Conservation (phyloP, 2,113 vertebrate species). For the Petaurus breviceps region DNA sequence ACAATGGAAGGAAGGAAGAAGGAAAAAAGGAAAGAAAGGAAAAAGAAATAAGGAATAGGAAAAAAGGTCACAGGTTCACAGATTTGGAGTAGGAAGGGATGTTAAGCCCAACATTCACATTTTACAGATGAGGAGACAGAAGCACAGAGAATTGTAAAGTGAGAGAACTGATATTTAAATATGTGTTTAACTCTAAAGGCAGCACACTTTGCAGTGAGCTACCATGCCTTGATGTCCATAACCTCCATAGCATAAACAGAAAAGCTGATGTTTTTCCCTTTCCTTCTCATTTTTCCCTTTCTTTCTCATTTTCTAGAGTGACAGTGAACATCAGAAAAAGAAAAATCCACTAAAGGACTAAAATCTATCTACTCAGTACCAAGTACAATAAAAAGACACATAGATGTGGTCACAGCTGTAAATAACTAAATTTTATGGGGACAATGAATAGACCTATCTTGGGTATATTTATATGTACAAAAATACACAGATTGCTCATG, state of each 20-base stretch:
- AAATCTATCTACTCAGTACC: background rate
- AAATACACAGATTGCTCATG: background rate
- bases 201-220: background rate
- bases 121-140: background rate
- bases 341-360: background rate
- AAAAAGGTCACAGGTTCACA: background rate
- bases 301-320: background rate
- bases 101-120: background rate
- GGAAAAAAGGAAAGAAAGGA: rapidly evolving
- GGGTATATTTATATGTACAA: background rate
- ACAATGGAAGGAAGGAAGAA: no score
- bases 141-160: background rate
- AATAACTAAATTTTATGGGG: background rate
- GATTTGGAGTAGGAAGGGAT: background rate
- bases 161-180: background rate
- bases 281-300: background rate
- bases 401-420: no score
- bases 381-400: no score
- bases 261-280: background rate
- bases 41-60: no score
- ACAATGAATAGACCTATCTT: background rate
- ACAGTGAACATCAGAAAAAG: background rate
- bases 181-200: background rate
- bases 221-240: background rate
- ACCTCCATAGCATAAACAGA: background rate